A percentile compares a stretch with the other conserved stretches of the same genome.
Conservation (phyloP, 2,797 vertebrate species). For the Prunella strophiata region DNA sequence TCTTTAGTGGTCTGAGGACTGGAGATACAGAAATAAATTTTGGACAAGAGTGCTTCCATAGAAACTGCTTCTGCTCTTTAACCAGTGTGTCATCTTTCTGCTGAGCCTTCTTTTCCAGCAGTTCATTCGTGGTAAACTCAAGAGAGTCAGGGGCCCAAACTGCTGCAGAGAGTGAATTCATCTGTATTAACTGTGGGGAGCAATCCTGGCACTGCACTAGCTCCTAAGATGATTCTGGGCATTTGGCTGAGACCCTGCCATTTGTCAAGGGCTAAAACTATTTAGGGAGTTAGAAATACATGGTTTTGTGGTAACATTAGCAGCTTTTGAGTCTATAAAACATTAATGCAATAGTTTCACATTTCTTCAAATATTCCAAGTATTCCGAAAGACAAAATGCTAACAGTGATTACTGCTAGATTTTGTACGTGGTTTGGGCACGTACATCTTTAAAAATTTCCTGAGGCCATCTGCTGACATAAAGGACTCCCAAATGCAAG, state of each 20-base stretch:
- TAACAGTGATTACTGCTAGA: neutral
- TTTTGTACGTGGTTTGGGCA: neutral
- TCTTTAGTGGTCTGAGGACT: neutral
- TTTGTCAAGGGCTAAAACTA: neutral
- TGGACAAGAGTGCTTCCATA: neutral
- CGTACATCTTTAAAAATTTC: neutral
- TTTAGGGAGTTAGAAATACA: neutral
- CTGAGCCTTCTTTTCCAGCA: neutral
- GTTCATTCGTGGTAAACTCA: neutral
- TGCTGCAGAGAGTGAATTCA: neutral
- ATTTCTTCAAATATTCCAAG: neutral
- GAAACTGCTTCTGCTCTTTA: neutral
- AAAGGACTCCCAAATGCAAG: neutral
- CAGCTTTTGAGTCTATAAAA: neutral
- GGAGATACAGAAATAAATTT: neutral
- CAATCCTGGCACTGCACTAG: neutral
- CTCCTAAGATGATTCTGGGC: neutral
- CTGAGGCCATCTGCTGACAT: neutral
- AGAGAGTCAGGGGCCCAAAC: neutral
- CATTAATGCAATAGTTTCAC: neutral
- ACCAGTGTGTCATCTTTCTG: neutral
- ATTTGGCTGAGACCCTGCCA: neutral
- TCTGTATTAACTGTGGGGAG: neutral
- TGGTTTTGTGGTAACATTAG: neutral
- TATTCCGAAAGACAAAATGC: neutral